These are phyloP conservation scores for Embidobia sp. DNA, from an alignment of 2,888 invertebrate genomes.

Conservation along the genomic window DNA sequence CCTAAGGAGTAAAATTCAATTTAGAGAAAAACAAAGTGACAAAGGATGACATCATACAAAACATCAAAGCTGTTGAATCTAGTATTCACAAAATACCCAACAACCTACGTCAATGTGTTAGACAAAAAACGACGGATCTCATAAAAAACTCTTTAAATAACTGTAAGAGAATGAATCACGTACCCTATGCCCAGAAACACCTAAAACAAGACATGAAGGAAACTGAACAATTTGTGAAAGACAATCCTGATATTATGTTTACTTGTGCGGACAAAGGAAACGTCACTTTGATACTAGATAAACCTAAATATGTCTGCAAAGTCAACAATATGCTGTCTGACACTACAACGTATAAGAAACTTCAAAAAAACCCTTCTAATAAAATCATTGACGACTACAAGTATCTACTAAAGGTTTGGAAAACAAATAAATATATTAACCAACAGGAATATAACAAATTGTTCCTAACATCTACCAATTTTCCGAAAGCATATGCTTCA, in stretches of 20 bases:
- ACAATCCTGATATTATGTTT: not conserved
- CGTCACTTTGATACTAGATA: not conserved
- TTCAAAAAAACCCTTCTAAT: not conserved
- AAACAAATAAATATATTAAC: not conserved
- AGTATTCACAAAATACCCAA: no score
- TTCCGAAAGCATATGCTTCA: not conserved
- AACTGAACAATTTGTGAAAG: not conserved
- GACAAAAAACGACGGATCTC: no score
- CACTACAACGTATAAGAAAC: not conserved
- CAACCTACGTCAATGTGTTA: no score
- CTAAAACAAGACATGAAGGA: not conserved
- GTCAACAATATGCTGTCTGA: not conserved
- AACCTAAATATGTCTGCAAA: not conserved
- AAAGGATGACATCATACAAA: no score
- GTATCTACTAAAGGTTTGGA: not conserved
- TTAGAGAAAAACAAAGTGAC: no score
- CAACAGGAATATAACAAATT: not conserved
- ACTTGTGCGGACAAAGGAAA: constrained; percentile 3
- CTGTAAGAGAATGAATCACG: no score
- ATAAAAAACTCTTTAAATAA: no score
- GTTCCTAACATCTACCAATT: not conserved
- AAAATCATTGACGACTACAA: constrained; percentile 4
- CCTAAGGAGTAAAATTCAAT: no score
- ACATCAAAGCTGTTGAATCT: no score
- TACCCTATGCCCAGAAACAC: no score